Evolutionary conservation across 2,113 vertebrate genomes (phyloP), one percentile per base, ranked within the genome.

Genomic region (Petrocephalus microphthalmus): DNA sequence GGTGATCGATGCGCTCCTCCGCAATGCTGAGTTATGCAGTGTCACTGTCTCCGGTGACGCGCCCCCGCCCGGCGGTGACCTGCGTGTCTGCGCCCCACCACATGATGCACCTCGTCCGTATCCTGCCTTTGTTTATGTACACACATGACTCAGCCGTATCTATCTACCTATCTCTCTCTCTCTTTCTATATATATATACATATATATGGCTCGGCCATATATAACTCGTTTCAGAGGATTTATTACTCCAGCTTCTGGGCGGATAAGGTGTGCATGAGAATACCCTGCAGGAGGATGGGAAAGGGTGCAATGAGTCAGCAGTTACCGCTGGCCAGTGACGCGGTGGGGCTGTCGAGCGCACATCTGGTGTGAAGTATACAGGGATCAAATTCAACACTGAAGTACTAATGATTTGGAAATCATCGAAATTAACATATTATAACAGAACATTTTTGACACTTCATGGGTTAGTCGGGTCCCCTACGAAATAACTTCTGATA

Each of bases 1-100:
- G 22, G 22, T 22, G 45, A 10, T 22, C 19, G 3, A 49, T 83
- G 45, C 3, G 47, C 8, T 19, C 53, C 87, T 54, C 87, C 71
- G 87, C 87, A 88, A 29, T 88, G 87, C 67, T 78, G 87, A 88
- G n/a, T 74, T 67, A 5, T 33, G 87, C 87, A 29, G 60, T 67
- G 60, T 67, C 60, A 67, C 10, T n/a, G 60, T 67, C 51, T 11
- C 87, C 22, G 51, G 37, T 47, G 84, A 47, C 81, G 56, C 20
- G 49, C 8, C 33, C 37, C 29, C 42, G 71, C 15, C 33, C 29
- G 15, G 6, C 67, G 6, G n/a, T 78, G 71, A 78, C 71, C 33
- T 78, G 33, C 33, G 37, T 78, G 71, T 78, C 71, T 78, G 6
- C 29, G 6, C 29, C 33, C 67, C 20, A 7, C 67, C 15, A 19